Evolutionary conservation across 2,797 vertebrate species (phyloP).

Genomic region (Pseudochirops corinnae): DNA sequence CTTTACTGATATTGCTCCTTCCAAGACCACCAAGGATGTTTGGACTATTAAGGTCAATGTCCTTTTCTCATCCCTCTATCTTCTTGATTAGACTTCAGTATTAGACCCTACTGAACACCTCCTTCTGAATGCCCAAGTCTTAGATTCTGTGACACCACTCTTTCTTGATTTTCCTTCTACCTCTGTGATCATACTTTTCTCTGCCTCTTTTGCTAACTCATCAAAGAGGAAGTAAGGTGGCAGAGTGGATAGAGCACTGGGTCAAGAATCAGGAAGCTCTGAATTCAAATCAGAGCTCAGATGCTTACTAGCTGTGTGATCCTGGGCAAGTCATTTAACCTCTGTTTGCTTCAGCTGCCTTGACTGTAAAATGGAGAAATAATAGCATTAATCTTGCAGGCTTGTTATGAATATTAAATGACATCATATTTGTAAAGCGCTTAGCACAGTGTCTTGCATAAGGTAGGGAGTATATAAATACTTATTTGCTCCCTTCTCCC

Average conservation of each 20-base stretch:
- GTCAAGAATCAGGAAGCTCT: too few relatives aligned
- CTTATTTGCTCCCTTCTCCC: not conserved
- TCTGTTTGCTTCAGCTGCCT: not conserved
- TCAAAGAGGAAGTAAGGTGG: too few relatives aligned
- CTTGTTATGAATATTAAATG: not conserved
- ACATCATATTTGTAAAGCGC: not conserved
- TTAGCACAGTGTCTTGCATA: not conserved
- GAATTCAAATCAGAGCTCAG: too few relatives aligned
- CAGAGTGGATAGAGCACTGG: too few relatives aligned
- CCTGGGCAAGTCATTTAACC: too few relatives aligned
- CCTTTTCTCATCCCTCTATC: too few relatives aligned
- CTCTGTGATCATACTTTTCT: not conserved
- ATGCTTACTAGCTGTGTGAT: too few relatives aligned
- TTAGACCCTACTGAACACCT: not conserved
- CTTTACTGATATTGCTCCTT: too few relatives aligned
- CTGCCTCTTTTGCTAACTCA: too few relatives aligned
- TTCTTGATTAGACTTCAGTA: not conserved
- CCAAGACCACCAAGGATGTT: too few relatives aligned
- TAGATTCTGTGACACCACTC: not conserved
- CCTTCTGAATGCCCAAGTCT: not conserved
- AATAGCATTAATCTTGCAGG: not conserved
- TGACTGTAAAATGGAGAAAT: too few relatives aligned
- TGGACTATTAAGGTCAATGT: too few relatives aligned
- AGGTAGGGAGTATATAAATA: not conserved
- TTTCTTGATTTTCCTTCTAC: not conserved